These are phyloP conservation scores for Hipparchia sbordonii DNA, from an alignment of 2,888 invertebrate genomes.

Conservation along the genomic window DNA sequence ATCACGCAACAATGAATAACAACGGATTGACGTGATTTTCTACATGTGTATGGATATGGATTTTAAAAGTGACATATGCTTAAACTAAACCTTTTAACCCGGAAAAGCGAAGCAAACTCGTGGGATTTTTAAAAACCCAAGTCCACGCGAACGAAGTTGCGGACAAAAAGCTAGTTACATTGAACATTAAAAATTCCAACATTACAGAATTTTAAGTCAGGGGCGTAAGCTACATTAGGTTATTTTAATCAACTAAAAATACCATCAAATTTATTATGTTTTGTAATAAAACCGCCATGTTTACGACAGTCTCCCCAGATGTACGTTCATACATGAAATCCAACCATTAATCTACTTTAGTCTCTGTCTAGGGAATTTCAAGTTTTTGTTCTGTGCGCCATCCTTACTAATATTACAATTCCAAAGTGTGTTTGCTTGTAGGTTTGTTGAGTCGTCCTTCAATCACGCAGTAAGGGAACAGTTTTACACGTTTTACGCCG, in stretches of 20 bases:
- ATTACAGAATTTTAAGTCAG: too few species aligned
- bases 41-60: too few species aligned
- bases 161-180: too few species aligned
- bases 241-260: background rate
- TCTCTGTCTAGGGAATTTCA: background rate
- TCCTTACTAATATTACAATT: too few species aligned
- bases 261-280: background rate
- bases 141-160: background rate
- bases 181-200: too few species aligned
- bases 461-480: too few species aligned
- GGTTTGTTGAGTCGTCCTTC: too few species aligned
- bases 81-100: background rate
- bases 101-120: background rate
- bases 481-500: too few species aligned
- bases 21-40: too few species aligned
- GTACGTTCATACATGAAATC: background rate
- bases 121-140: background rate
- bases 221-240: background rate
- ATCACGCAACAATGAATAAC: too few species aligned
- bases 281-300: conserved; percentile 4
- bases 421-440: too few species aligned
- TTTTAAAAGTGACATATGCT: too few species aligned
- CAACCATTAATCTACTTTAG: background rate
- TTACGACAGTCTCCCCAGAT: conserved; percentile 4
- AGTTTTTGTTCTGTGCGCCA: background rate